phyloP scores from a whole-genome alignment of 2,113 vertebrate species.

The Cephalopterus ornatus region DNA sequence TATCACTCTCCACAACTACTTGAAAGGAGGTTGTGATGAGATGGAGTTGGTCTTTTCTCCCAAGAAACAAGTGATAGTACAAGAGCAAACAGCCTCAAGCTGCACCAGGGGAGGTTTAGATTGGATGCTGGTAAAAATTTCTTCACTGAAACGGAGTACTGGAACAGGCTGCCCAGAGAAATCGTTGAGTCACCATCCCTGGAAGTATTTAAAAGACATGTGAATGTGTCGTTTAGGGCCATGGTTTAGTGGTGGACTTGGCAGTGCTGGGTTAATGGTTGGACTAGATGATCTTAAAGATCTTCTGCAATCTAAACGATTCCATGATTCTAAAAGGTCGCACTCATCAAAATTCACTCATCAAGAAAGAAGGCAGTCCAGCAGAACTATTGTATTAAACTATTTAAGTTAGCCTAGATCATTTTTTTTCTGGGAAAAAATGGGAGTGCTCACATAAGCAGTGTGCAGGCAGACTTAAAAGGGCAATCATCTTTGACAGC shows the following conservation, averaged over 20 bases:
- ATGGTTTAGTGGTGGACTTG: neutral
- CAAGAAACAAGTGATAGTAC: neutral
- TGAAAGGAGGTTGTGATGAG: neutral
- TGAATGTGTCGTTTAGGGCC: neutral
- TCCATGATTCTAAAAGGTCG: neutral
- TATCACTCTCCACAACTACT: neutral
- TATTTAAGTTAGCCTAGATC: neutral
- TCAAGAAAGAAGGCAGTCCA: neutral
- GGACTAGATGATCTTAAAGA: neutral
- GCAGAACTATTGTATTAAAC: neutral
- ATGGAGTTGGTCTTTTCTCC: neutral
- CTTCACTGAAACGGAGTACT: neutral
- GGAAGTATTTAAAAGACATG: neutral
- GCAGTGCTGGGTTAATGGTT: neutral
- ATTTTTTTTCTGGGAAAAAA: neutral
- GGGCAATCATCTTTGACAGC: neutral
- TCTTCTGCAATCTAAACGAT: neutral
- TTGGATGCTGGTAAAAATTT: neutral
- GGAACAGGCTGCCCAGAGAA: neutral
- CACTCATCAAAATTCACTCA: neutral
- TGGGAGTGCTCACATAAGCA: neutral
- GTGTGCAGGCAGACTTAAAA: neutral
- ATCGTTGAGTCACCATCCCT: neutral
- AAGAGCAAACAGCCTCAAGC: neutral
- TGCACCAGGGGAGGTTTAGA: neutral